These are phyloP conservation scores for Melanophora roralis DNA, from an alignment of 2,888 invertebrate species.

Conservation along the genomic window DNA sequence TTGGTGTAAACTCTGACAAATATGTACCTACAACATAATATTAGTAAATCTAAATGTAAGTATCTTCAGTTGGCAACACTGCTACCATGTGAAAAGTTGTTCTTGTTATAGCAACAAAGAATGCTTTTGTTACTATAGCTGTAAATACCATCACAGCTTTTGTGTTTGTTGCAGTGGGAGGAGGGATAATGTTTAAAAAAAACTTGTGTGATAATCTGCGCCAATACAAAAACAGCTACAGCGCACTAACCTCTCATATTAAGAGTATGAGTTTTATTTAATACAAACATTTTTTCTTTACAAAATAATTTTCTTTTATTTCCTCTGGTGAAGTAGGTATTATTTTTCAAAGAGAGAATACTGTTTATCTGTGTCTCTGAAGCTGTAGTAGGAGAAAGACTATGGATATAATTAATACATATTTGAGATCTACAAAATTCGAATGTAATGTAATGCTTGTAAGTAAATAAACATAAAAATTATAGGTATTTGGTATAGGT, in stretches of 20 bases:
- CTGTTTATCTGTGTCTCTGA: background rate
- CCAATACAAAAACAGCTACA: slow-evolving; percentile 66
- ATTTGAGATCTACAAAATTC: background rate
- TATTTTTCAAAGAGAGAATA: slow-evolving; percentile 39
- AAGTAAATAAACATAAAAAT: too few species aligned
- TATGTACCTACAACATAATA: too few species aligned
- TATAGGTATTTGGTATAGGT: too few species aligned
- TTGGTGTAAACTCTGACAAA: too few species aligned
- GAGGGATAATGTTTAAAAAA: slow-evolving; percentile 57
- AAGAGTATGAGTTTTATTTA: slow-evolving; percentile 41
- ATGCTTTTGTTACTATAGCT: slow-evolving; percentile 32
- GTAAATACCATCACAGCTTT: slow-evolving; percentile 27
- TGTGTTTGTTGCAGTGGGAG: slow-evolving; percentile 47
- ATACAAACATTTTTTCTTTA: background rate
- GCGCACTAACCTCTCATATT: slow-evolving; percentile 57
- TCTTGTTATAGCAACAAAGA: slow-evolving; percentile 13
- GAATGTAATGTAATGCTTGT: slow-evolving; percentile 1
- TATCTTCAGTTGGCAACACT: too few species aligned
- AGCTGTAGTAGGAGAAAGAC: background rate
- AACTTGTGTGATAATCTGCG: slow-evolving; percentile 68
- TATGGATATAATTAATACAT: slow-evolving; percentile 42
- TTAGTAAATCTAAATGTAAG: too few species aligned
- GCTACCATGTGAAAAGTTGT: background rate
- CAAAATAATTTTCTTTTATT: background rate
- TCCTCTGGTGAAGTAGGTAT: background rate